Conservation (phyloP, 2,797 vertebrate genomes). For the Thripadectes ignobilis region DNA sequence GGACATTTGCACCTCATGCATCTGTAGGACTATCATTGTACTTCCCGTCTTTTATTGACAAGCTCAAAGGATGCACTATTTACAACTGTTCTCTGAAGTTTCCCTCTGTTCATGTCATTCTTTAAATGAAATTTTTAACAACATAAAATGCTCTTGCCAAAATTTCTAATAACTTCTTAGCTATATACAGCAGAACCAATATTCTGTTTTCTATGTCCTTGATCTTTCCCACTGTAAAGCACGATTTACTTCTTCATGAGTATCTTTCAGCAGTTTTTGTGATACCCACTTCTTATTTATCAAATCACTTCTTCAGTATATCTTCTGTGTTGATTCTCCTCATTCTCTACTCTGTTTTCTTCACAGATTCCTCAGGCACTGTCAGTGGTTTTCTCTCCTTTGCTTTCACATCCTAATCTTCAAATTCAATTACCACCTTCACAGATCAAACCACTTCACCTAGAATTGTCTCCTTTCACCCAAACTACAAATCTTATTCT, state of each 20-base stretch:
- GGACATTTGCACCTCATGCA: neutral
- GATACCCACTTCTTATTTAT: neutral
- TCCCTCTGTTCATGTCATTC: neutral
- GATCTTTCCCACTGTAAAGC: neutral
- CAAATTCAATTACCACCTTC: neutral
- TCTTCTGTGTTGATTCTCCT: neutral
- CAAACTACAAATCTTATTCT: neutral
- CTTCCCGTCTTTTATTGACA: neutral
- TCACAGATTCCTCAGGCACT: neutral
- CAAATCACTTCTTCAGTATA: neutral
- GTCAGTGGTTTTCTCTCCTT: neutral
- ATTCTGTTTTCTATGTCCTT: neutral
- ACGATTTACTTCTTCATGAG: neutral
- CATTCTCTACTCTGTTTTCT: neutral
- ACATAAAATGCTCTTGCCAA: neutral
- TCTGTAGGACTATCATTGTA: neutral
- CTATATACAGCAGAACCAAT: neutral
- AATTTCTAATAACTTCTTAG: neutral
- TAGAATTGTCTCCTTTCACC: neutral
- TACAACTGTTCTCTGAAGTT: neutral
- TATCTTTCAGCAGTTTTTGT: neutral
- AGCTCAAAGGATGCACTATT: neutral
- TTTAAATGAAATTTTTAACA: neutral
- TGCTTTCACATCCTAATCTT: neutral
- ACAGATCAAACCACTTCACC: neutral